Evolutionary conservation across 1,140 invertebrate species (phyloP).

Genomic region (Heliconius melpomene): DNA sequence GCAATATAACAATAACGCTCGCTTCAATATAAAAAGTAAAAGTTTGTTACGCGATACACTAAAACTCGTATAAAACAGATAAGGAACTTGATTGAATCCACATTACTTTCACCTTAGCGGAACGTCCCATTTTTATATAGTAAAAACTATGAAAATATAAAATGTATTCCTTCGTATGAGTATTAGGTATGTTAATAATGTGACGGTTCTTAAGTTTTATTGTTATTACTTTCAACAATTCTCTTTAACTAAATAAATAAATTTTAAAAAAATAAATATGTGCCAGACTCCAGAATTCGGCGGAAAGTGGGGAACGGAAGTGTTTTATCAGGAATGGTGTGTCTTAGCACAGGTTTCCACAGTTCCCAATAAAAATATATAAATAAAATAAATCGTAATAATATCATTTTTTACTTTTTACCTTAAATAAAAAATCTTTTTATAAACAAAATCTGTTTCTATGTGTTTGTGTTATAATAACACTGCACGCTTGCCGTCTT

Average conservation of each 20-base stretch:
- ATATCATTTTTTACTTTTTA: neutral
- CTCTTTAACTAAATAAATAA: neutral
- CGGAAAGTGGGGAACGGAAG: no score
- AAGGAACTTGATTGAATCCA: slow-evolving; percentile 22
- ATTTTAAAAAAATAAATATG: neutral
- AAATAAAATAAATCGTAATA: neutral
- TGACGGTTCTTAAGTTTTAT: neutral
- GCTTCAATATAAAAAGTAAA: slow-evolving; percentile 18
- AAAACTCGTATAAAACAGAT: slow-evolving; percentile 16
- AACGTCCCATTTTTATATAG: neutral
- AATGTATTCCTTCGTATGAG: neutral
- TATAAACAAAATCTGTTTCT: no score
- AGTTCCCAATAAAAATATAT: neutral
- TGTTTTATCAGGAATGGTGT: no score
- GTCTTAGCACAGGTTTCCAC: no score
- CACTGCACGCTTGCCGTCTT: neutral
- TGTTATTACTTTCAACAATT: no score
- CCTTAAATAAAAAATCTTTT: neutral
- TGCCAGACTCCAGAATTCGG: no score
- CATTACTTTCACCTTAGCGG: slow-evolving; percentile 19
- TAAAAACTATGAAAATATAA: neutral
- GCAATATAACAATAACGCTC: neutral
- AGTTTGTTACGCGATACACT: slow-evolving; percentile 20
- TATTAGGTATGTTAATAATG: neutral
- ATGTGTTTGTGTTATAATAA: neutral